These are phyloP conservation scores for Nephrotoma flavescens DNA, from an alignment of 2,888 invertebrate species.

Conservation along the genomic window DNA sequence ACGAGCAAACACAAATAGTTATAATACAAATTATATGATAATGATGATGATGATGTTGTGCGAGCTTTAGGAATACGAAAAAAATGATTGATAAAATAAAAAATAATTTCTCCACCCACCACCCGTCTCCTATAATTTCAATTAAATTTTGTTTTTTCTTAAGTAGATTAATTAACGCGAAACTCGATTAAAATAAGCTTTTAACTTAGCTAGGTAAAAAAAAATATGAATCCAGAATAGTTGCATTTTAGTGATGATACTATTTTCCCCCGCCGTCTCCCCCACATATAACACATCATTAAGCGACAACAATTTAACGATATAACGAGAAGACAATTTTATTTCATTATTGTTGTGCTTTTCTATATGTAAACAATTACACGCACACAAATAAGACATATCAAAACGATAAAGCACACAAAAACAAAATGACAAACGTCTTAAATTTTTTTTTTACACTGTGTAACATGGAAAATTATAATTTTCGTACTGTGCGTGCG, in stretches of 20 bases:
- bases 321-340: background rate
- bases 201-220: too few species aligned
- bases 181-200: too few species aligned
- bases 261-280: too few species aligned
- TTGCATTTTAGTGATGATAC: too few species aligned
- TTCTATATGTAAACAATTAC: too few species aligned
- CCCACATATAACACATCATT: background rate
- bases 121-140: background rate
- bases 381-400: background rate
- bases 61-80: background rate
- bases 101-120: background rate
- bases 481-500: background rate
- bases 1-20: background rate
- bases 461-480: background rate
- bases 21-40: background rate
- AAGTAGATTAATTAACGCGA: background rate
- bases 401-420: background rate
- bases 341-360: background rate
- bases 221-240: too few species aligned
- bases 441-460: background rate
- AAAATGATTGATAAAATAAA: background rate
- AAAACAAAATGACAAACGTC: background rate
- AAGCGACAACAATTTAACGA: background rate
- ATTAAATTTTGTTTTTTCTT: background rate
- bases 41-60: background rate